Base-by-base conservation (phyloP, 2,888 invertebrate genomes). In the Cartodere bifasciata region DNA sequence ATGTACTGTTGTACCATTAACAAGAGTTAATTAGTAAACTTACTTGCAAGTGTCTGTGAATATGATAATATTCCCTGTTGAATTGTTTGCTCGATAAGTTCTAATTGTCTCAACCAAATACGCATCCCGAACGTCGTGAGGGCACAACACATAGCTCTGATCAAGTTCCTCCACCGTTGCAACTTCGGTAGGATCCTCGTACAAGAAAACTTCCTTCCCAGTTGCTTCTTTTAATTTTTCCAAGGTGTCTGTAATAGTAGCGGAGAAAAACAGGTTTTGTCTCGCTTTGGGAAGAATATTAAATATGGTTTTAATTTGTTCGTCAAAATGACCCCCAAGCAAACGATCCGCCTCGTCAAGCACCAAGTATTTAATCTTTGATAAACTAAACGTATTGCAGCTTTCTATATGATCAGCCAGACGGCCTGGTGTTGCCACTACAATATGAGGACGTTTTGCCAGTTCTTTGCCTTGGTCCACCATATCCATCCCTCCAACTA, bases 31-130 rank as follows among this genome's bases (percentile, higher is more conserved):
- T n/a, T n/a, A n/a, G 14, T 12, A 3, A 13, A 53, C 70, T 60
- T 62, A 90, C 87, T 86, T 91, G 72, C 97, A 97, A 11, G 92
- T 95, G 48, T 88, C 84, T 2, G 91, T 87, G 53, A 98, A 98
- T 22, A 98, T 81, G 54, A 98, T 86, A 23, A 95, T 74, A 30
- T 87, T 91, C 2, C 86, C 80, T 39, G 72, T 70, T 17, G 75
- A 72, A 52, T 83, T 72, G 7, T 71, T 67, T 40, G 75, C 73
- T 22, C 77, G 65, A 60, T 80, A 94, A 40, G 77, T 75, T 35
- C 85, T 67, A 6, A 91, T 58, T 0, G 80, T 68, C 61, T 90
- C 78, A 12, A 95, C 83, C 14, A 97, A 62, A 53, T 88, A 91
- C 29, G 88, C 90, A 62, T 97, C 94, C 31, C 90, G 80, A 10